Percentiles rank a stretch among this genome's conserved stretches.
These are phyloP conservation scores for Drusus annulatus DNA, from an alignment of 1,140 invertebrate species.

Conservation along the genomic window DNA sequence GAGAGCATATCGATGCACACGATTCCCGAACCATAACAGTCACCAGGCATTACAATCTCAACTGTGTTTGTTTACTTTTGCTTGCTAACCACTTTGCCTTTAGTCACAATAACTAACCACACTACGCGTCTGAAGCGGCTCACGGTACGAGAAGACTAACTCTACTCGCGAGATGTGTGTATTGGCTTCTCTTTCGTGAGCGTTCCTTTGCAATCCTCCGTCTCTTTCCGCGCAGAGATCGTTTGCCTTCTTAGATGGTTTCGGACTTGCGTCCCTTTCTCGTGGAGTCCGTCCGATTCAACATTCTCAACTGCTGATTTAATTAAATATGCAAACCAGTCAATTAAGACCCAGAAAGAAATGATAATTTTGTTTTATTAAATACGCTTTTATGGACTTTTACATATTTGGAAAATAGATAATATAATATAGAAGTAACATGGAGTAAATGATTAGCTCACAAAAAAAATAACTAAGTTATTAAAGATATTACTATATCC, in stretches of 20 bases:
- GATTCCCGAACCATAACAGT: not conserved
- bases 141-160: constrained; percentile 28
- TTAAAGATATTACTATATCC: too few species aligned
- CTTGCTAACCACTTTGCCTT: not conserved
- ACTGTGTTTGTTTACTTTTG: constrained; percentile 26
- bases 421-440: too few species aligned
- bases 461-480: too few species aligned
- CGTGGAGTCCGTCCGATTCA: constrained; percentile 6
- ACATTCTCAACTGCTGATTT: not conserved
- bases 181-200: constrained; percentile 1
- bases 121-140: not conserved
- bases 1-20: too few species aligned
- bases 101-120: constrained; percentile 13
- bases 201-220: not conserved
- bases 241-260: constrained; percentile 16
- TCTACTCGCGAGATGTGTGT: constrained; percentile 15
- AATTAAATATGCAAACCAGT: too few species aligned
- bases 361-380: too few species aligned
- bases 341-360: too few species aligned
- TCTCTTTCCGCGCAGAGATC: constrained; percentile 23
- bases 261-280: constrained; percentile 1
- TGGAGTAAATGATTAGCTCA: too few species aligned
- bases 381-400: too few species aligned
- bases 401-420: too few species aligned
- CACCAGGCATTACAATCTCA: constrained; percentile 21